Conservation (phyloP, 2,113 vertebrate genomes). For the Ictalurus furcatus region DNA sequence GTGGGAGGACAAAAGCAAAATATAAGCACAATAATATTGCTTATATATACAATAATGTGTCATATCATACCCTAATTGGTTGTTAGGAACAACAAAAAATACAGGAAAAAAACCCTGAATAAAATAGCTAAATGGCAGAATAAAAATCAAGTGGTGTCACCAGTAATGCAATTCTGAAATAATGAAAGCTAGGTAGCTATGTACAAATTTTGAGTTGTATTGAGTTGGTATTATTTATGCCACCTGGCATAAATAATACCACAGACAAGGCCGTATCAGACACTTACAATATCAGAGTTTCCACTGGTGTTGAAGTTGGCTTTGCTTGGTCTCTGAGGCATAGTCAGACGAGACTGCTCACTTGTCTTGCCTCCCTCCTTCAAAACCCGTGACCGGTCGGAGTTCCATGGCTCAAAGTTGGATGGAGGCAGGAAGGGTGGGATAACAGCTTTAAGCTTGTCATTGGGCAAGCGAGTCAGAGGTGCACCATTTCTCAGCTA, state of each 20-base stretch:
- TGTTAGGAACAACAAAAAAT: not conserved
- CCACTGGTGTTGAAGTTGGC: constrained; percentile 79
- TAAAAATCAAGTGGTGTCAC: not conserved
- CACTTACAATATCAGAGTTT: constrained; percentile 84
- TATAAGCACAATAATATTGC: not conserved
- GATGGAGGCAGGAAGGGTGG: constrained; percentile 95
- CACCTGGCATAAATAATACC: not conserved
- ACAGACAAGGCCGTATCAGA: not conserved
- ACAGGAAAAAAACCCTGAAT: not conserved
- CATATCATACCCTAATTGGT: not conserved
- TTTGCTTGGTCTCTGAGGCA: constrained; percentile 79
- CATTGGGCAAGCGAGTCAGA: constrained; percentile 87
- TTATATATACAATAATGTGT: not conserved
- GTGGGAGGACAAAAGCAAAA: not conserved
- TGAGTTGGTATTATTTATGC: too few species aligned
- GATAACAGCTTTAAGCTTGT: constrained; percentile 97
- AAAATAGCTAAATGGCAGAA: not conserved
- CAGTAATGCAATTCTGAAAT: not conserved
- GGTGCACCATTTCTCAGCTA: constrained; percentile 83
- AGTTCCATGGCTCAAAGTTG: constrained; percentile 95
- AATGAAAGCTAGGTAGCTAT: not conserved
- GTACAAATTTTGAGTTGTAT: too few species aligned
- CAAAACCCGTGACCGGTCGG: constrained; percentile 78
- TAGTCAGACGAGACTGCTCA: constrained; percentile 77
- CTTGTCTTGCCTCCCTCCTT: constrained; percentile 78